Percentiles rank a stretch among this genome's conserved stretches.
Conservation (phyloP, 2,888 invertebrate genomes). For the Auanema sp. region DNA sequence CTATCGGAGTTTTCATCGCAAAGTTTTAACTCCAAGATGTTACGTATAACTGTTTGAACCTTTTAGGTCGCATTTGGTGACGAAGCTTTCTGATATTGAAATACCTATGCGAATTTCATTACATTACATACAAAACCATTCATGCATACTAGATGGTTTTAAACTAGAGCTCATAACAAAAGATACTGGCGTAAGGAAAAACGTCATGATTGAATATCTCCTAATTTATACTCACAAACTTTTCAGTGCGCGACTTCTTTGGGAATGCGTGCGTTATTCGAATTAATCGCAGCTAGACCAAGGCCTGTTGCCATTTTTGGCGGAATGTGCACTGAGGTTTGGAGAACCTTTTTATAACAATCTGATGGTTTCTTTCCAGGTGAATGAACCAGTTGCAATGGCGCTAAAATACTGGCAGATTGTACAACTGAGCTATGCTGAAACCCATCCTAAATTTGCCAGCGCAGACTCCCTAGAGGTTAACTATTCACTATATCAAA, state of each 20-base stretch:
- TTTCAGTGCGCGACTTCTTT: conserved; percentile 58
- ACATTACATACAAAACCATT: conserved; percentile 48
- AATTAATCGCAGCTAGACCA: conserved; percentile 51
- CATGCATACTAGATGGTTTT: conserved; percentile 50
- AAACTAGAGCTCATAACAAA: conserved; percentile 53
- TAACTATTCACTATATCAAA: conserved; percentile 9
- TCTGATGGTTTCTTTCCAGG: conserved; percentile 26
- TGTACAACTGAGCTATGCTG: conserved; percentile 70
- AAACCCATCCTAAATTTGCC: conserved; percentile 62
- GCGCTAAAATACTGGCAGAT: conserved; percentile 86
- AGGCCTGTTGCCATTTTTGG: conserved; percentile 60
- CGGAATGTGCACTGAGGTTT: conserved; percentile 56
- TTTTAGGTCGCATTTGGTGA: conserved; percentile 24
- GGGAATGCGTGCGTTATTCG: conserved; percentile 62
- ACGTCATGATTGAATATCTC: neutral
- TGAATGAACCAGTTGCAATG: conserved; percentile 63
- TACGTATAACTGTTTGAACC: neutral
- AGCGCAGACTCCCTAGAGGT: conserved; percentile 57
- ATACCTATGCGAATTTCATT: conserved; percentile 53
- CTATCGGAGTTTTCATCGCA: conserved; percentile 41
- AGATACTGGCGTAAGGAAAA: conserved; percentile 56
- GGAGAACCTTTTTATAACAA: neutral
- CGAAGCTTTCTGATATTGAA: conserved; percentile 31
- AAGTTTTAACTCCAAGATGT: conserved; percentile 11
- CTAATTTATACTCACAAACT: conserved; percentile 1